Conservation (phyloP, 2,888 invertebrate genomes). For the Conops quadrifasciatus region DNA sequence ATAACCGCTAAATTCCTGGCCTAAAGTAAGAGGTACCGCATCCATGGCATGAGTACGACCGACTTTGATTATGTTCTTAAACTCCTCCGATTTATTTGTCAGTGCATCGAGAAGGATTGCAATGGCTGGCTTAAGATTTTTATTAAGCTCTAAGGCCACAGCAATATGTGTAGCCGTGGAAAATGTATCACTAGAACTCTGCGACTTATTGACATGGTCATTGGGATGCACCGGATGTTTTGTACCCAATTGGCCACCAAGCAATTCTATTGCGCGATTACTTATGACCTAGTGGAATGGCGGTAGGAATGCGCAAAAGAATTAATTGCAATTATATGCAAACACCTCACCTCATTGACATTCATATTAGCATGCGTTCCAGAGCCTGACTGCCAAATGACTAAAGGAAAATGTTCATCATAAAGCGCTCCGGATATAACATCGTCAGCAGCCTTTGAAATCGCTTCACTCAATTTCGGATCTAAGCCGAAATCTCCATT, state of each 20-base stretch:
- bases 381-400: conserved; percentile 99
- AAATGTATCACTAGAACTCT: conserved; percentile 98
- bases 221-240: conserved; percentile 98
- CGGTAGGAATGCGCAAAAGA: no score
- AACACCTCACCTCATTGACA: conserved; percentile 82
- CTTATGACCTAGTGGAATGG: conserved; percentile 73
- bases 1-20: conserved; percentile 97
- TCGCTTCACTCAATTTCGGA: conserved; percentile 85
- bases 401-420: conserved; percentile 95
- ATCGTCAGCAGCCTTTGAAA: conserved; percentile 90
- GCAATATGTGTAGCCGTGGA: conserved; percentile 99
- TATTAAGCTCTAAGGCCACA: conserved; percentile 87
- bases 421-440: conserved; percentile 93
- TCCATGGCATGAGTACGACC: conserved; percentile 89
- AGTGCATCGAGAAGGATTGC: conserved; percentile 77
- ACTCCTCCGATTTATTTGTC: conserved; percentile 81
- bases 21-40: conserved; percentile 93
- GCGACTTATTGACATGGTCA: conserved; percentile 98
- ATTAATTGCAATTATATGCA: no score
- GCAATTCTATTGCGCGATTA: conserved; percentile 87
- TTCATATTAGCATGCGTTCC: conserved; percentile 99
- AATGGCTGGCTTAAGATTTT: conserved; percentile 84
- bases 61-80: conserved; percentile 93
- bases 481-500: conserved; percentile 94
- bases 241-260: conserved; percentile 90